Evolutionary conservation across 2,888 invertebrate species (phyloP), one percentile per base, ranked within the genome.

Genomic region (Chydorus sphaericus): DNA sequence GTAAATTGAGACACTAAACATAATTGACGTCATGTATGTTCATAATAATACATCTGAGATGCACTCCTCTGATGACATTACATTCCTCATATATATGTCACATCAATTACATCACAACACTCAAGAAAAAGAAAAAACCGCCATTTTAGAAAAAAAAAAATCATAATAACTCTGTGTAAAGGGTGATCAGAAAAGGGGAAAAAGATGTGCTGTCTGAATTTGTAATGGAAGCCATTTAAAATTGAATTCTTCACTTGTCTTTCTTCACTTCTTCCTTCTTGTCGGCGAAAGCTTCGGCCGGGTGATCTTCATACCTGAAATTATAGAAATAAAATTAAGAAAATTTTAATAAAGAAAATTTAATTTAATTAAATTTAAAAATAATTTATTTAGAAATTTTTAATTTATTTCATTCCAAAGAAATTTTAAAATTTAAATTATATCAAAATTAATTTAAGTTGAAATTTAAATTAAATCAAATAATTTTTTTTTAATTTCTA

Each of bases 291-390:
- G 75, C 62, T 62, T 69, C 67, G 63, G 77, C 69, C 23, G 82
- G 79, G 68, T 80, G 78, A 69, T 84, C 83, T 69, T 83, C 82
- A 67, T 83, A 83, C 52, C 81, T 82, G 65, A 53, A 70, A 67
- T 51, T 3, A 29, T 16, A 5, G 5, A 37, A 28, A 16, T 38
- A 28, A 44, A 26, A 33, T 33, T 11, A 33, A 11, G n/a, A 33
- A 11, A 10, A 11, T 33, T 11, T n/a, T 33, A 33, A 11, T 33
- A 33, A 33, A n/a, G 36, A 33, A 10, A 11, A 33, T 11, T 33
- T 33, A n/a, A 33, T 11, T 10, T 33, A n/a, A 33, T 11, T 33
- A 33, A 33, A 33, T 33, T 33, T 33, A n/a, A 11, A 33, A 11
- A 11, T 33, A 33, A 11, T 33, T 33, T n/a, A 11, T 33, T n/a